Conservation (phyloP, 2,113 vertebrate species). For the Oceanites oceanicus region DNA sequence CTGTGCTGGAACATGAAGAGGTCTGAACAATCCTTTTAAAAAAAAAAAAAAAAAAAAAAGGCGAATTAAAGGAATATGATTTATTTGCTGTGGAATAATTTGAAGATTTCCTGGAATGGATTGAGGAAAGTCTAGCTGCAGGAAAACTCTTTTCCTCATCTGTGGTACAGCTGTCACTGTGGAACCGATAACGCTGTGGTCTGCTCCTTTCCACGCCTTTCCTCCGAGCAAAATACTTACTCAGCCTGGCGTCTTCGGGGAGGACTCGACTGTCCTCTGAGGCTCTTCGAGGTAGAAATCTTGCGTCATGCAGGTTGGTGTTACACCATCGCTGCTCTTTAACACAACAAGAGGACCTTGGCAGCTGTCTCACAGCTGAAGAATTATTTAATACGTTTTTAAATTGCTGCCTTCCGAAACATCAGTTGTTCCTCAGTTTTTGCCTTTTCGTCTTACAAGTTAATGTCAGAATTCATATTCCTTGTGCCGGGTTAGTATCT, state of each 20-base stretch:
- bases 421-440: not conserved
- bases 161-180: not conserved
- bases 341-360: rapidly evolving
- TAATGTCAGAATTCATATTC: not conserved
- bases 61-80: not conserved
- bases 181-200: not conserved
- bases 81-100: not conserved
- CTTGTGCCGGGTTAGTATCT: not conserved
- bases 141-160: not conserved
- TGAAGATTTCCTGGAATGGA: not conserved
- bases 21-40: not conserved
- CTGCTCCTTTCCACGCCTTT: not conserved
- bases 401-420: not conserved
- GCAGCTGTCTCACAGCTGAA: not conserved
- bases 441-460: not conserved
- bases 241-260: rapidly evolving
- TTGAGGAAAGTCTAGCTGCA: not conserved
- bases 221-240: not conserved
- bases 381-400: not conserved
- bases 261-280: not conserved
- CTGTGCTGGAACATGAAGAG: not conserved
- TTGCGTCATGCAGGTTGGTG: not conserved
- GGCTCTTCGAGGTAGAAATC: not conserved
- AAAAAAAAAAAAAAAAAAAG: not conserved
- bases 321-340: not conserved